A percentile compares a stretch with the other conserved stretches of the same genome.
phyloP scores from a whole-genome alignment of 1,140 invertebrate genomes.

The Ceratina australensis region DNA sequence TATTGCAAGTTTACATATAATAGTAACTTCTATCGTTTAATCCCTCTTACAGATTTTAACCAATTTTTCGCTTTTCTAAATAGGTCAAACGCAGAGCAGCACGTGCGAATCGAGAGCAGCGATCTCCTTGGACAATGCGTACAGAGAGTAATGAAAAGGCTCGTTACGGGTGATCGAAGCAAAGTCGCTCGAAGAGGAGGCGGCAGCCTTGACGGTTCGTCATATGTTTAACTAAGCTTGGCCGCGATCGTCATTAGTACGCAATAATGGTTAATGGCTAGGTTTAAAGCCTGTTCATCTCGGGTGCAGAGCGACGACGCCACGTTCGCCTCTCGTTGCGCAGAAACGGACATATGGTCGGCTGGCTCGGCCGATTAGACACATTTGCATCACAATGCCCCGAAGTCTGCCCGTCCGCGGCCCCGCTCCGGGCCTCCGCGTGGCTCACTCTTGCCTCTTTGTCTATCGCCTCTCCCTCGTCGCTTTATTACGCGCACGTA shows the following conservation, averaged over 20 bases:
- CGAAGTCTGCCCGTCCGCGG: slow-evolving; percentile 71
- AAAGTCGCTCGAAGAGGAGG: slow-evolving; percentile 6
- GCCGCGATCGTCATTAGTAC: slow-evolving; percentile 69
- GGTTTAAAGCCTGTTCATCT: slow-evolving; percentile 62
- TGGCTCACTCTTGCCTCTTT: slow-evolving; percentile 40
- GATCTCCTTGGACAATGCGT: not conserved
- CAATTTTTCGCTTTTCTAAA: no score
- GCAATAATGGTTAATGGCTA: slow-evolving; percentile 70
- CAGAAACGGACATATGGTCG: slow-evolving; percentile 78
- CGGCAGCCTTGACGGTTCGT: slow-evolving; percentile 39
- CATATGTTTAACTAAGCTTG: slow-evolving; percentile 70
- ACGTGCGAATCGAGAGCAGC: not conserved
- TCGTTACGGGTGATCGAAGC: slow-evolving; percentile 10
- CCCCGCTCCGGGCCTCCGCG: slow-evolving; percentile 47
- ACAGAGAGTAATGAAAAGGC: not conserved
- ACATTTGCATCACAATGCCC: slow-evolving; percentile 78
- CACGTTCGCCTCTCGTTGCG: slow-evolving; percentile 48
- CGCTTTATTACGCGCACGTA: slow-evolving; percentile 73
- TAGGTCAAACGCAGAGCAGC: not conserved
- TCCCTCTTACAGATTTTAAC: no score
- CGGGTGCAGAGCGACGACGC: slow-evolving; percentile 45
- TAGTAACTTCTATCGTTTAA: no score
- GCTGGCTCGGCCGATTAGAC: slow-evolving; percentile 78
- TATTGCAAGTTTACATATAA: no score
- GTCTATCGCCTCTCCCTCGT: slow-evolving; percentile 42